Conservation (phyloP, 2,113 vertebrate species). For the Istiophorus platypterus region DNA sequence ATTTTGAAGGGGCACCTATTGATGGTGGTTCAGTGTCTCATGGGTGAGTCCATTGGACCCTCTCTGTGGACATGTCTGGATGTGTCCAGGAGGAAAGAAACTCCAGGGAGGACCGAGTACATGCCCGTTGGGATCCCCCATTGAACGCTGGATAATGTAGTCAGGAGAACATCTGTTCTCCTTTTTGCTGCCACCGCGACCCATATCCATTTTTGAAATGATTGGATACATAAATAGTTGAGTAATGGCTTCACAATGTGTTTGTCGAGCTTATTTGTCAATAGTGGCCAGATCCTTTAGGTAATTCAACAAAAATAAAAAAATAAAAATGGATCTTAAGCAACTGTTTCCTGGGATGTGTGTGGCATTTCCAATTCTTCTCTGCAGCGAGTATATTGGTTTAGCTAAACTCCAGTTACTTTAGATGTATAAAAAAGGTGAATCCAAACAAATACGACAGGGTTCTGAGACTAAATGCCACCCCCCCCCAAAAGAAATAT, state of each 20-base stretch:
- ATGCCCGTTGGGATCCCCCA: too few species aligned
- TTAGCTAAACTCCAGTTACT: background rate
- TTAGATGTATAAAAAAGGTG: background rate
- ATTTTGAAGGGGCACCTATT: background rate
- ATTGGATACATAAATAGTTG: background rate
- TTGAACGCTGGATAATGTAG: background rate
- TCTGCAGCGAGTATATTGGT: background rate
- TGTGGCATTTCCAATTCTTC: too few species aligned
- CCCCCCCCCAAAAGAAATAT: conserved; percentile 7
- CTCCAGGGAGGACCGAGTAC: too few species aligned
- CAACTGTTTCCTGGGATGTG: background rate
- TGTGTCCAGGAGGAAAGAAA: too few species aligned
- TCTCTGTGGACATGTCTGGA: too few species aligned
- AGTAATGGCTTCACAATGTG: background rate
- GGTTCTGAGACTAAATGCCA: background rate
- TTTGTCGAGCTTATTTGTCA: background rate
- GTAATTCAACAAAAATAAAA: background rate
- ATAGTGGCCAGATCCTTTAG: background rate
- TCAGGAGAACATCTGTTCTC: background rate
- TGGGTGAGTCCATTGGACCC: too few species aligned
- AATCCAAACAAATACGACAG: background rate
- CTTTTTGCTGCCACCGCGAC: too few species aligned
- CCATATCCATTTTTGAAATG: background rate
- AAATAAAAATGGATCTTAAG: background rate
- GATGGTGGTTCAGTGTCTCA: background rate